phyloP scores from a whole-genome alignment of 2,888 invertebrate genomes.

The Himalopsyche anomala region DNA sequence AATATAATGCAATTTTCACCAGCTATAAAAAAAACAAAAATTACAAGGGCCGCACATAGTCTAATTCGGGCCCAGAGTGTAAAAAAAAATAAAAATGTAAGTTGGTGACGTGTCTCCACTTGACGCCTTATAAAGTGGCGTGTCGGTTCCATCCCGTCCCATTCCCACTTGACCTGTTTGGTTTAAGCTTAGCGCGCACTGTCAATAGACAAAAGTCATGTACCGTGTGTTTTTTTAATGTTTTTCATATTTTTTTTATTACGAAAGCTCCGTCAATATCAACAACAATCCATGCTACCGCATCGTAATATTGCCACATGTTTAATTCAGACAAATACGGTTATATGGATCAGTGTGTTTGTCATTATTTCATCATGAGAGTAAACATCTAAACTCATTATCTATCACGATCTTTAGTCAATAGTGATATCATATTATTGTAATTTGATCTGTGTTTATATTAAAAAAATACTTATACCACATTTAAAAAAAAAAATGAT shows the following conservation, averaged over 20 bases:
- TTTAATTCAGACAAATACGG: neutral
- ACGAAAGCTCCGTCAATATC: conserved; percentile 25
- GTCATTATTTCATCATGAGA: too few relatives aligned
- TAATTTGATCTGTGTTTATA: too few relatives aligned
- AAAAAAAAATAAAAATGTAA: neutral
- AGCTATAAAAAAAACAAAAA: too few relatives aligned
- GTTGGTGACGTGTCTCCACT: conserved; percentile 2
- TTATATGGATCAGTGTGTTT: neutral
- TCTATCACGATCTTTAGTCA: too few relatives aligned
- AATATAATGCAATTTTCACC: too few relatives aligned
- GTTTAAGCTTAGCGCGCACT: conserved; percentile 27
- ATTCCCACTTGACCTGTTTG: conserved; percentile 2
- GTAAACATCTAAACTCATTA: too few relatives aligned
- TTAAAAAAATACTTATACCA: too few relatives aligned
- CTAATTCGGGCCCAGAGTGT: neutral
- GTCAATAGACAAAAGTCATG: conserved; percentile 39
- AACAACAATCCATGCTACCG: conserved; percentile 13
- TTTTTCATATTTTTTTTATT: conserved; percentile 5
- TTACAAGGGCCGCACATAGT: neutral
- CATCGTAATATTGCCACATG: neutral
- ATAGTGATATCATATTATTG: too few relatives aligned
- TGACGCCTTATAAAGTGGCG: conserved; percentile 43
- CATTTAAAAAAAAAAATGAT: too few relatives aligned
- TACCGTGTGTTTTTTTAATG: conserved; percentile 41
- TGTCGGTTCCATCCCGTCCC: conserved; percentile 1